Conservation (phyloP, 2,113 vertebrate genomes). For the Silurus meridionalis region DNA sequence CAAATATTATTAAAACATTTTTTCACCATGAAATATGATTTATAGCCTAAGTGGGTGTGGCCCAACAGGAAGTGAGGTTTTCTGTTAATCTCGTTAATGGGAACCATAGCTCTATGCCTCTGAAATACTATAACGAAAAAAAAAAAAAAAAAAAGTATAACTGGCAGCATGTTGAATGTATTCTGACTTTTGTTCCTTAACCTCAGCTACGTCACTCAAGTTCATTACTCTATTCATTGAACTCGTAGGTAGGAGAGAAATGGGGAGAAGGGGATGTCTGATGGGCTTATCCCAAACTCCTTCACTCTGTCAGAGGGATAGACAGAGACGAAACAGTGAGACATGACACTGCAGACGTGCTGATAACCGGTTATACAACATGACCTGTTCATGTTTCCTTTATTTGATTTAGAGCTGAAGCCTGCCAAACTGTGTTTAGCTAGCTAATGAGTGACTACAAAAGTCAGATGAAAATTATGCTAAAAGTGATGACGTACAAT, state of each 20-base stretch:
- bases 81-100: background rate
- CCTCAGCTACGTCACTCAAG: background rate
- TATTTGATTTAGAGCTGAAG: background rate
- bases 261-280: constrained; percentile 96
- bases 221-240: constrained; percentile 66
- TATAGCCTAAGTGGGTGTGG: background rate
- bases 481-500: background rate
- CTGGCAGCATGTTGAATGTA: background rate
- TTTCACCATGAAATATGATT: too few species aligned
- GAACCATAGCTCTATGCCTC: background rate
- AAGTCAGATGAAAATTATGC: background rate
- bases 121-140: too few species aligned
- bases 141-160: background rate
- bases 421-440: background rate
- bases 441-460: background rate
- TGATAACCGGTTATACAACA: background rate
- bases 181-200: background rate
- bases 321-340: constrained; percentile 18
- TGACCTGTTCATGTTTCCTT: background rate
- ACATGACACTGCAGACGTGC: background rate
- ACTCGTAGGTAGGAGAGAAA: constrained; percentile 93
- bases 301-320: constrained; percentile 85
- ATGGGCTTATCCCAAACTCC: constrained; percentile 99
- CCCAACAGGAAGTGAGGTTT: background rate
- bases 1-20: background rate